phyloP scores from a whole-genome alignment of 1,140 invertebrate species.

The Eupristina koningsbergeri region DNA sequence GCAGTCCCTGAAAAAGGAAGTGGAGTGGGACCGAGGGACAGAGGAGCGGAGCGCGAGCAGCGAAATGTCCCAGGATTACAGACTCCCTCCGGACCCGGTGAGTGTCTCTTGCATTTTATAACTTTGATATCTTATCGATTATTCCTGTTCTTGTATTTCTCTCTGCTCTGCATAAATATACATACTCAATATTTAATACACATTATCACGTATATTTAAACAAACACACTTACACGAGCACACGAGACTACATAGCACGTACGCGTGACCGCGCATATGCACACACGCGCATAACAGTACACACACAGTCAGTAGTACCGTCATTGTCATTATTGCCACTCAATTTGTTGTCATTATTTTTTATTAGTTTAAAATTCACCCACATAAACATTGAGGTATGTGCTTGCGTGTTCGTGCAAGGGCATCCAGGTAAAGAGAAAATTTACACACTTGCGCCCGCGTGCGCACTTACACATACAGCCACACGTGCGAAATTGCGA shows the following conservation, averaged over 20 bases:
- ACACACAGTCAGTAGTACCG: too few species aligned
- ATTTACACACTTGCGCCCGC: not conserved
- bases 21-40: slow-evolving; percentile 84
- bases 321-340: too few species aligned
- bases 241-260: not conserved
- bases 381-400: too few species aligned
- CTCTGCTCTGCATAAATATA: slow-evolving; percentile 70
- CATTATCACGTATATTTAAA: slow-evolving; percentile 19
- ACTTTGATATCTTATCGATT: slow-evolving; percentile 66
- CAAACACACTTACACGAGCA: not conserved
- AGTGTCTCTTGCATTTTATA: slow-evolving; percentile 72
- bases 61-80: slow-evolving; percentile 84
- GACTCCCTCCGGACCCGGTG: slow-evolving; percentile 86
- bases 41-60: slow-evolving; percentile 83
- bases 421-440: too few species aligned
- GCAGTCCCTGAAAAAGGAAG: slow-evolving; percentile 90
- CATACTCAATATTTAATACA: slow-evolving; percentile 59
- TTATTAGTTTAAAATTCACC: too few species aligned
- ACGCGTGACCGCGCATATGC: not conserved
- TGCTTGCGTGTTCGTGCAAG: too few species aligned
- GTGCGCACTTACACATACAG: not conserved
- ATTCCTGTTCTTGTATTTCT: slow-evolving; percentile 68
- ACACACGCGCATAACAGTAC: not conserved
- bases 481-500: not conserved
- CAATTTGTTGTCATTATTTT: too few species aligned